These are phyloP conservation scores for Eutolmus rufibarbis DNA, from an alignment of 2,888 invertebrate species.

Conservation along the genomic window DNA sequence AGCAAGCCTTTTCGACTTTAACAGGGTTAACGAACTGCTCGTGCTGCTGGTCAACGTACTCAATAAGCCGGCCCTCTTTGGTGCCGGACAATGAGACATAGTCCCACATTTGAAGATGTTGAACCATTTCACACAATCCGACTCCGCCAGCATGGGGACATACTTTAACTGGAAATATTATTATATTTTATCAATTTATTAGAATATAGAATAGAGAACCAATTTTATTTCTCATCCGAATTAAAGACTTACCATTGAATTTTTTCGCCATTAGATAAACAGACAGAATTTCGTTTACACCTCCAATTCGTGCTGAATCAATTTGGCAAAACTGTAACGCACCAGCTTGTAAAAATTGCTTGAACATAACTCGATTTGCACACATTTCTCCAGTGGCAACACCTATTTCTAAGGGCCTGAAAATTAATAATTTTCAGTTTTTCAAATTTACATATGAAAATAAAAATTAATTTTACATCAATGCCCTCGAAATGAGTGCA, in stretches of 20 bases:
- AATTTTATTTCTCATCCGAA: background rate
- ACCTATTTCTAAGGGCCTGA: slow-evolving; percentile 75
- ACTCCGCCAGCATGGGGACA: slow-evolving; percentile 96
- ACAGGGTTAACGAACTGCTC: slow-evolving; percentile 85
- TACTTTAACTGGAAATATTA: slow-evolving; percentile 75
- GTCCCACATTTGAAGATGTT: slow-evolving; percentile 91
- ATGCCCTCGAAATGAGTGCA: slow-evolving; percentile 76
- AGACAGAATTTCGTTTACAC: slow-evolving; percentile 85
- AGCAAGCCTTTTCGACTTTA: slow-evolving; percentile 73
- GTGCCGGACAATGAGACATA: slow-evolving; percentile 77
- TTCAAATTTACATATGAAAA: background rate
- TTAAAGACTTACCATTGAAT: slow-evolving; percentile 69
- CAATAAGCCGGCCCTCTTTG: slow-evolving; percentile 76
- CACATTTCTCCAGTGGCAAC: slow-evolving; percentile 95
- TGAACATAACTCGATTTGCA: slow-evolving; percentile 90
- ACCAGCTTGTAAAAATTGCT: slow-evolving; percentile 82
- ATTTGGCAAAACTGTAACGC: slow-evolving; percentile 90
- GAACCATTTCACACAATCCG: slow-evolving; percentile 92
- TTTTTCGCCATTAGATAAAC: slow-evolving; percentile 91
- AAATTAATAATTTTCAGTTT: background rate
- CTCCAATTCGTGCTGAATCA: slow-evolving; percentile 87
- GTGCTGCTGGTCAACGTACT: slow-evolving; percentile 90
- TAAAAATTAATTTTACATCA: slow-evolving; percentile 60
- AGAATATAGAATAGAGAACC: too few relatives aligned
- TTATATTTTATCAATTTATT: background rate